Evolutionary conservation across 2,797 vertebrate species (phyloP), one percentile per base, ranked within the genome.

Genomic region (Parauchenoglanis ngamensis): DNA sequence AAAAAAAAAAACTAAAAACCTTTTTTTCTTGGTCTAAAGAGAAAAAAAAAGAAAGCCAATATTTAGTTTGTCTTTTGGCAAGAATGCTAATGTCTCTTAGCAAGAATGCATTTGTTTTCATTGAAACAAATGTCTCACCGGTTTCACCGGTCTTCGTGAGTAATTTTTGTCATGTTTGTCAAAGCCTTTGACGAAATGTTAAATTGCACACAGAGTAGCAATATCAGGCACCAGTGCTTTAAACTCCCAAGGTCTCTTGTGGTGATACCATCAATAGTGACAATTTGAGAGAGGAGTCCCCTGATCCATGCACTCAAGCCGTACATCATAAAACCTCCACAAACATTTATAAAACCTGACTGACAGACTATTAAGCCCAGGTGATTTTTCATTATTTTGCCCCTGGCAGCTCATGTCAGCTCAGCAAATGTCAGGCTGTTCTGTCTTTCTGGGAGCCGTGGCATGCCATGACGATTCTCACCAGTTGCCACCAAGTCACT

Each of bases 341-440:
- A 79, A 54, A 79, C 77, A n/a, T 80, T 85, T 70, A 57, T 23
- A 79, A 79, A 57, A 12, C 13, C 61, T 49, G 79, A 49, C 80
- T 83, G n/a, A 65, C 79, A 82, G 79, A 82, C 54, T 83, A 31
- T 78, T 83, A 70, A 44, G 40, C 70, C 11, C 17, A 13, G 84
- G 76, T 79, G 70, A 67, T 28, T 70, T 65, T 59, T 86, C 31
- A 86, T 81, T 81, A 82, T 82, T 63, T 46, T 49, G 21, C 59
- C n/a, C 35, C 12, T n/a, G 35, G 79, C 59, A 82, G 79, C 12
- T 15, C 40, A 13, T 82, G 79, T 59, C 77, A 57, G 57, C 75
- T 77, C 75, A 8, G 15, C 15, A 28, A 77, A 52, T 19, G 49
- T 52, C 75, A 31, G 19, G 31, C 8, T 35, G 21, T 46, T 46